Percentiles rank a stretch among this genome's conserved stretches.
phyloP scores from a whole-genome alignment of 2,888 invertebrate species.

The Heteropelma amictum region DNA sequence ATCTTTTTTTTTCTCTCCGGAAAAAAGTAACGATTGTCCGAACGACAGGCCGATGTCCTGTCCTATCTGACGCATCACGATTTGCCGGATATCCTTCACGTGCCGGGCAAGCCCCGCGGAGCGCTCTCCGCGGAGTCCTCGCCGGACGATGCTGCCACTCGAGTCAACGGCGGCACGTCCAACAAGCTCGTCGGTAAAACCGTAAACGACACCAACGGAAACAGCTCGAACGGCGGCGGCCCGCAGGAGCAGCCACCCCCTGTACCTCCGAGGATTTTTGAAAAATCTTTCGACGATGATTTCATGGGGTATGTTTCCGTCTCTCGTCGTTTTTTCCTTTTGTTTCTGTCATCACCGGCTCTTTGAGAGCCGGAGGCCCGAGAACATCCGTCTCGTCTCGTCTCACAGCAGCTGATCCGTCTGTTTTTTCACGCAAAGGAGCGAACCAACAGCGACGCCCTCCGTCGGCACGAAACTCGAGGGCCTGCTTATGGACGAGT shows the following conservation, averaged over 20 bases:
- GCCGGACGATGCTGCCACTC: conserved; percentile 63
- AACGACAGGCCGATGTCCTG: conserved; percentile 79
- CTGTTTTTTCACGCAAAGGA: conserved; percentile 53
- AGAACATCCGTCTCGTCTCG: background rate
- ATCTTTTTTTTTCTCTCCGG: background rate
- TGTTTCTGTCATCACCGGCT: too few species aligned
- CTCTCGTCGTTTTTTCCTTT: background rate
- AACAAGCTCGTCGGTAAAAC: conserved; percentile 63
- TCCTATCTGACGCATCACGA: conserved; percentile 79
- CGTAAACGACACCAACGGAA: conserved; percentile 73
- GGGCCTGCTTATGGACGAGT: conserved; percentile 87
- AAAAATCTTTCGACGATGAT: conserved; percentile 75
- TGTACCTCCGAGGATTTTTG: conserved; percentile 74
- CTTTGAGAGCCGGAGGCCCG: background rate
- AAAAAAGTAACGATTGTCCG: conserved; percentile 27
- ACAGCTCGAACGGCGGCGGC: conserved; percentile 74
- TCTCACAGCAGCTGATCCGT: background rate
- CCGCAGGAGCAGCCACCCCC: conserved; percentile 72
- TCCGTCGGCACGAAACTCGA: conserved; percentile 88
- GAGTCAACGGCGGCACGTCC: conserved; percentile 69
- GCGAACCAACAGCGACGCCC: conserved; percentile 75
- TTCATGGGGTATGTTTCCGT: conserved; percentile 68
- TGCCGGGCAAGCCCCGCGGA: conserved; percentile 63
- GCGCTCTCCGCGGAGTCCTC: conserved; percentile 54
- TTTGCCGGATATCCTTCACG: conserved; percentile 79